phyloP scores from a whole-genome alignment of 1,140 invertebrate species.

The Polyergus mexicanus region DNA sequence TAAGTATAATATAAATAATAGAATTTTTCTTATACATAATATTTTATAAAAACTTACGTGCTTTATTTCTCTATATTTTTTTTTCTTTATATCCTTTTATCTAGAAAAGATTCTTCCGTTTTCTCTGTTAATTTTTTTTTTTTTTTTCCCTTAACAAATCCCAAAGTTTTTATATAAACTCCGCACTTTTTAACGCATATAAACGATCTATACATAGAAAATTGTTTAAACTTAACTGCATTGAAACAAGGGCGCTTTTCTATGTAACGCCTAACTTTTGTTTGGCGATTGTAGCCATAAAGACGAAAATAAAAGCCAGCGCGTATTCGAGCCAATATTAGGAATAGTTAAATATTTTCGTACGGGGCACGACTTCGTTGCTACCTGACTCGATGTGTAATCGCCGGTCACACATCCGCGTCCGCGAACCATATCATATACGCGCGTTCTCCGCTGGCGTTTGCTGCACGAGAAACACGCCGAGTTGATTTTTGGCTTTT shows the following conservation, averaged over 20 bases:
- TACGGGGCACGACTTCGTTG: constrained; percentile 39
- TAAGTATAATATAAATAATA: no score
- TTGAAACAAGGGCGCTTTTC: constrained; percentile 21
- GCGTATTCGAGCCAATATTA: constrained; percentile 45
- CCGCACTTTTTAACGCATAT: neutral
- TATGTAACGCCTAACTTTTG: constrained; percentile 42
- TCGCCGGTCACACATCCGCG: constrained; percentile 15
- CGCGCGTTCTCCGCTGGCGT: neutral
- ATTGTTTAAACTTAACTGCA: constrained; percentile 30
- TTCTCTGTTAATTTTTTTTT: neutral
- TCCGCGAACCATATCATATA: constrained; percentile 13
- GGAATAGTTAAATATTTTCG: constrained; percentile 69
- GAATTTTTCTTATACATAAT: neutral
- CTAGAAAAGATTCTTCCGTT: neutral
- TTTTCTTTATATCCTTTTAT: neutral
- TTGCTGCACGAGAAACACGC: constrained; percentile 11
- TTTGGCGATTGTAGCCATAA: constrained; percentile 26
- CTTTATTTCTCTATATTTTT: neutral
- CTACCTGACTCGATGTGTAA: constrained; percentile 51
- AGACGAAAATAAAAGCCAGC: constrained; percentile 57
- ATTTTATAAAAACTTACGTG: neutral
- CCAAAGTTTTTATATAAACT: neutral
- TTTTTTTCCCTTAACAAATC: neutral
- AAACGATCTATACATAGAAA: neutral
- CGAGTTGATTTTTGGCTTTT: constrained; percentile 43